Percentiles rank a stretch among this genome's conserved stretches.
phyloP scores from a whole-genome alignment of 2,797 vertebrate species.

The Myoxocephalus aenaeus region DNA sequence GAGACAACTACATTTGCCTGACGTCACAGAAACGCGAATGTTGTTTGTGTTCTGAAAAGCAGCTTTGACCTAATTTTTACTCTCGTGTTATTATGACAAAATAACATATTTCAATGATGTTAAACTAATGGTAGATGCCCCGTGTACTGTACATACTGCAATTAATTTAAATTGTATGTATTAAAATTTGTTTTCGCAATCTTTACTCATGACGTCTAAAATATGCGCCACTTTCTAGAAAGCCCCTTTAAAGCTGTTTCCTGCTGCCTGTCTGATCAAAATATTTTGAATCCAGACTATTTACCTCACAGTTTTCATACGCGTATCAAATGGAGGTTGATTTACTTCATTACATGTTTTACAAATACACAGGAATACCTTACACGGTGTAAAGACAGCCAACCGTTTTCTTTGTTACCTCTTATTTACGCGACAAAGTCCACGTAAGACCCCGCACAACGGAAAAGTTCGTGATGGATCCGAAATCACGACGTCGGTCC shows the following conservation, averaged over 20 bases:
- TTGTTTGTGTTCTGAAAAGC: slow-evolving; percentile 66
- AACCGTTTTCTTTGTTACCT: slow-evolving; percentile 18
- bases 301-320: neutral
- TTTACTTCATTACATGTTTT: neutral
- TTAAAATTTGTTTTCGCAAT: slow-evolving; percentile 15
- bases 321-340: rapidly evolving
- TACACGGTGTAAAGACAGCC: rapidly evolving
- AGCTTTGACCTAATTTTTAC: slow-evolving; percentile 42
- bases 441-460: slow-evolving; percentile 40
- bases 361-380: neutral
- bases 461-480: slow-evolving; percentile 67
- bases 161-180: neutral
- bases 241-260: slow-evolving; percentile 1
- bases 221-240: slow-evolving; percentile 31
- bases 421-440: slow-evolving; percentile 76
- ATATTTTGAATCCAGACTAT: rapidly evolving
- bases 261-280: slow-evolving; percentile 37
- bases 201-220: slow-evolving; percentile 21
- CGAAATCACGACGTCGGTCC: slow-evolving; percentile 71
- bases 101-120: rapidly evolving
- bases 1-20: slow-evolving; percentile 56
- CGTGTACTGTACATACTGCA: rapidly evolving
- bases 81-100: neutral
- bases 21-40: slow-evolving; percentile 53
- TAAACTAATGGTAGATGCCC: neutral